These are phyloP conservation scores for Agonopterix alstromeriana DNA, from an alignment of 2,888 invertebrate species.

Conservation along the genomic window DNA sequence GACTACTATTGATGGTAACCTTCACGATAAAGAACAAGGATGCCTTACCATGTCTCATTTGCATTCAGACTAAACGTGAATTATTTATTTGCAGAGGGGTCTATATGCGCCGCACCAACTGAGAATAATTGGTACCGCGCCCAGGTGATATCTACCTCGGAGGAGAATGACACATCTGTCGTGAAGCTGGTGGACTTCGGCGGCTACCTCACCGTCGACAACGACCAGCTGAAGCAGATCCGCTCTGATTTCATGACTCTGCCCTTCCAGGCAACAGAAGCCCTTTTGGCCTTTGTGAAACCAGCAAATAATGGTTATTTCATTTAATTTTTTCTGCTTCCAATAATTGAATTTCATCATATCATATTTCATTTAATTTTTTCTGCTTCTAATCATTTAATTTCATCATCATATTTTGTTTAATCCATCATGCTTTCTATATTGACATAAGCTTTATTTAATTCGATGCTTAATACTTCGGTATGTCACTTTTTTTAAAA, in stretches of 20 bases:
- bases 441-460: not conserved
- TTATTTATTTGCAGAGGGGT: slow-evolving; percentile 79
- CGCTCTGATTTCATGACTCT: slow-evolving; percentile 94
- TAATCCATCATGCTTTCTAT: not conserved
- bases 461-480: not conserved
- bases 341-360: slow-evolving; percentile 1
- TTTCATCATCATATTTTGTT: slow-evolving; percentile 4
- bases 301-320: slow-evolving; percentile 82
- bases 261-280: slow-evolving; percentile 98
- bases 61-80: too few species aligned
- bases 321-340: slow-evolving; percentile 13
- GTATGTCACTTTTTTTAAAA: too few species aligned
- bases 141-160: slow-evolving; percentile 83
- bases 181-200: slow-evolving; percentile 97
- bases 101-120: slow-evolving; percentile 92
- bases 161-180: slow-evolving; percentile 83
- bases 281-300: slow-evolving; percentile 91
- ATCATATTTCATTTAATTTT: slow-evolving; percentile 5
- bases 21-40: too few species aligned
- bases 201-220: slow-evolving; percentile 89
- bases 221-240: slow-evolving; percentile 90
- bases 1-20: too few species aligned
- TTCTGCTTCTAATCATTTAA: slow-evolving; percentile 5
- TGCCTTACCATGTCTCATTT: too few species aligned
- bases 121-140: slow-evolving; percentile 94